Conservation (phyloP, 2,888 invertebrate species). For the Drosophila vallismaia region DNA sequence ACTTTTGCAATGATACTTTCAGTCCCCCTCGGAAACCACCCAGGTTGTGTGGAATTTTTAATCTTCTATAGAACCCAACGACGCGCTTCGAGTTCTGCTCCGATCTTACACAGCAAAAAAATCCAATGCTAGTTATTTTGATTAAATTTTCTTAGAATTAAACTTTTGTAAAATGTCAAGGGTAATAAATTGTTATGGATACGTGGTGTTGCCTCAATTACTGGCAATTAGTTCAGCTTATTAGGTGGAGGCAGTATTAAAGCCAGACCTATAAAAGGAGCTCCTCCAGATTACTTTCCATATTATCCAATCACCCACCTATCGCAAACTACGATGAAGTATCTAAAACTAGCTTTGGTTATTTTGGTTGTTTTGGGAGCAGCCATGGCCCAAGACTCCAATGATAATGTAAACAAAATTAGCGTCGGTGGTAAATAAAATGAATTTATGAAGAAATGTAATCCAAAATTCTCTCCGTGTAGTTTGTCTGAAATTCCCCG, state of each 20-base stretch:
- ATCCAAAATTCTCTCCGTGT: conserved; percentile 3
- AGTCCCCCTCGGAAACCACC: conserved; percentile 25
- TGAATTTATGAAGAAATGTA: not conserved
- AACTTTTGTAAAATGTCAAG: too few relatives aligned
- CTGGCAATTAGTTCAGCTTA: not conserved
- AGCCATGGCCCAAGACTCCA: not conserved
- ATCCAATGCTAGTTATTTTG: too few relatives aligned
- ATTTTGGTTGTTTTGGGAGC: not conserved
- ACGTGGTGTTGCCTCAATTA: not conserved
- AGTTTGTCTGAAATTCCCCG: not conserved
- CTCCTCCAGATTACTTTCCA: not conserved
- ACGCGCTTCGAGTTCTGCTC: conserved; percentile 11
- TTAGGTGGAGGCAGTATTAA: not conserved
- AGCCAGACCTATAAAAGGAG: not conserved
- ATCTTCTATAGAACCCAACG: conserved; percentile 63
- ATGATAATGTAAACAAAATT: not conserved
- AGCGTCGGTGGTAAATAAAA: not conserved
- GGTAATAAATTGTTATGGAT: not conserved
- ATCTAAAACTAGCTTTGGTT: not conserved
- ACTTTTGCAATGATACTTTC: conserved; percentile 77
- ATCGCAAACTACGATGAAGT: not conserved
- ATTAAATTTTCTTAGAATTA: too few relatives aligned
- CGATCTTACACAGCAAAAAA: conserved; percentile 10
- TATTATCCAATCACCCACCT: not conserved
- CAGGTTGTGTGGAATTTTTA: conserved; percentile 78